Base-by-base conservation (phyloP, 2,797 vertebrate species). In the Ctenosaura bakeri region DNA sequence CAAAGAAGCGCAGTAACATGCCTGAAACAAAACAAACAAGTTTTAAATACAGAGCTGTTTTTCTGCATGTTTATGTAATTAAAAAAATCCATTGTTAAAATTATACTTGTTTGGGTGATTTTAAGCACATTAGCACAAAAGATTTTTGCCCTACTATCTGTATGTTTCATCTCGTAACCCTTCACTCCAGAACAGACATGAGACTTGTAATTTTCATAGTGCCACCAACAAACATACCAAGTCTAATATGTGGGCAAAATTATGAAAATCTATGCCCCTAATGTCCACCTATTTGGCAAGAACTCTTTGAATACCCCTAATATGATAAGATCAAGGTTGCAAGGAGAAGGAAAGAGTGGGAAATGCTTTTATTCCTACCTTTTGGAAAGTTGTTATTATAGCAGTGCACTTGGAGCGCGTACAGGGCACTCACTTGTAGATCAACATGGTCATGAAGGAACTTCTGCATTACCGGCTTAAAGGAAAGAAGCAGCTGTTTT, bases 401-500 rank as follows among this genome's bases (percentile, higher is more conserved):
- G 98, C 99, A 99, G 98, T 99, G 99, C 96, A 99, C 98, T 98
- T 99, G 99, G 94, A 99, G 98, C 42, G 99, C 99, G 50, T 99
- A 99, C n/a, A 99, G 97, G 92, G 98, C 99, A 92, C 98, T 98
- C 97, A 99, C 98, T 97, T 99, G 99, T 93, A 99, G 98, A 95
- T 99, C 98, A n/a, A 98, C 98, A 76, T 99, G 99, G 97, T 99
- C 98, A 83, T 99, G 99, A 96, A 99, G 98, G 96, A 99, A 99
- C 97, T 99, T 99, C 97, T 99, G 99, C 98, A 99, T 99, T 96
- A 99, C 99, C 0, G 99, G 99, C 97, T 99, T 99, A 96, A 99
- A 99, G 96, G 98, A 98, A 95, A 99, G 98, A 35, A 99, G 98
- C 95, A 99, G 97, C 93, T 98, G 98, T 93, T 98, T 99, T 97